Evolutionary conservation across 2,797 vertebrate species (phyloP).

Genomic region (Hafferia zeledoni): DNA sequence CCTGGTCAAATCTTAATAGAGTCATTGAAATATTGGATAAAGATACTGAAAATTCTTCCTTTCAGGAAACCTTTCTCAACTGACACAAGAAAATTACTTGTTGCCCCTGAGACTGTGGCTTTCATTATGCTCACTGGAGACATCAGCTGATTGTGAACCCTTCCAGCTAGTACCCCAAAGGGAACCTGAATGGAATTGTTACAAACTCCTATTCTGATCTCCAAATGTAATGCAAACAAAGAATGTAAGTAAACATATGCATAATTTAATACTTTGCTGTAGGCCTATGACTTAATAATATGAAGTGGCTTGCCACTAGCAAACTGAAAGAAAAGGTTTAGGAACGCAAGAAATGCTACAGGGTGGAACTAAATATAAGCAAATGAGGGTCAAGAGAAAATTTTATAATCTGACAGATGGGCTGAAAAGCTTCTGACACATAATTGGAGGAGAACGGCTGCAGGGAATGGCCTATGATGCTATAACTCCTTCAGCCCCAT

Average conservation of each 20-base stretch:
- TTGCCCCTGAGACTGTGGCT: neutral
- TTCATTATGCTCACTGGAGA: neutral
- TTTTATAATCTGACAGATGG: neutral
- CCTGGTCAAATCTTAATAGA: neutral
- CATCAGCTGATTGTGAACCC: neutral
- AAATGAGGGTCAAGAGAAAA: neutral
- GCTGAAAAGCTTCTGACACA: neutral
- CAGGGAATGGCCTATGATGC: neutral
- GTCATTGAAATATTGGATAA: neutral
- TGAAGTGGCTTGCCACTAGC: neutral
- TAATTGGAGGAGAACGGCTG: neutral
- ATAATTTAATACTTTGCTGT: constrained; percentile 11
- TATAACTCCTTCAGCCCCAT: neutral
- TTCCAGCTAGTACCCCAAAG: neutral
- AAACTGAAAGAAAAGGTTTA: neutral
- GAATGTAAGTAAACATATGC: neutral
- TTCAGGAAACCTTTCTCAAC: neutral
- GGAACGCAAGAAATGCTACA: neutral
- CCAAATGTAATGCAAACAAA: neutral
- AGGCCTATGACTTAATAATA: neutral
- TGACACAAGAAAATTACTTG: neutral
- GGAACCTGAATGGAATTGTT: neutral
- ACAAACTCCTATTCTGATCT: neutral
- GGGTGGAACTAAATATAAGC: neutral
- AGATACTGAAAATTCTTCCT: neutral